Evolutionary conservation across 2,797 vertebrate genomes (phyloP).

Genomic region (Cyclura pinguis): DNA sequence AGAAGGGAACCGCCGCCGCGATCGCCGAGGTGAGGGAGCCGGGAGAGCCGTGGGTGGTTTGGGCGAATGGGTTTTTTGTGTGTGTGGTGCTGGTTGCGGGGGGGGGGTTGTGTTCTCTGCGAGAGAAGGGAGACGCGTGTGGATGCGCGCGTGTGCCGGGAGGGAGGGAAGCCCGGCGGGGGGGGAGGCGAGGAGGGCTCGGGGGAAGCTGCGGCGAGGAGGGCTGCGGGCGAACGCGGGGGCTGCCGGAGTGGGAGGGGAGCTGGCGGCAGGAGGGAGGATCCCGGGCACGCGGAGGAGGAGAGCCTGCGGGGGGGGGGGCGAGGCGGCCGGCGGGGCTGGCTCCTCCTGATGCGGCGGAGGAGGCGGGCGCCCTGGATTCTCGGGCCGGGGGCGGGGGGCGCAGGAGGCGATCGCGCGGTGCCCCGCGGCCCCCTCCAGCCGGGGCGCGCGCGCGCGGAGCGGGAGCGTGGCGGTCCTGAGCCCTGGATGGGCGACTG

Average conservation of each 20-base stretch:
- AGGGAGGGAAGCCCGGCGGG: not conserved
- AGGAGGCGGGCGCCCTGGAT: not conserved
- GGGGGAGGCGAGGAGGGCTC: not conserved
- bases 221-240: not conserved
- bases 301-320: not conserved
- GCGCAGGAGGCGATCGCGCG: no score
- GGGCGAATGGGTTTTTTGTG: no score
- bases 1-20: conserved; percentile 18
- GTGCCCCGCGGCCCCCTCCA: no score
- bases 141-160: no score
- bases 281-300: not conserved
- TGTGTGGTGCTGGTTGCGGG: not conserved
- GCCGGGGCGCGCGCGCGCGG: not conserved
- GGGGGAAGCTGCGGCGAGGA: not conserved
- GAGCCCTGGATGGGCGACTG: not conserved
- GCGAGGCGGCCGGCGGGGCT: no score
- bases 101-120: not conserved
- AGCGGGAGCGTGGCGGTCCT: not conserved
- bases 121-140: not conserved
- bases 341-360: no score
- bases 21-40: conserved; percentile 61
- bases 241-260: not conserved
- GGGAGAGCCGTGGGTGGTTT: not conserved
- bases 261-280: not conserved
- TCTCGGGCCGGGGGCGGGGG: not conserved